Conservation (phyloP, 2,797 vertebrate species). For the Orientallactaga sibirica region DNA sequence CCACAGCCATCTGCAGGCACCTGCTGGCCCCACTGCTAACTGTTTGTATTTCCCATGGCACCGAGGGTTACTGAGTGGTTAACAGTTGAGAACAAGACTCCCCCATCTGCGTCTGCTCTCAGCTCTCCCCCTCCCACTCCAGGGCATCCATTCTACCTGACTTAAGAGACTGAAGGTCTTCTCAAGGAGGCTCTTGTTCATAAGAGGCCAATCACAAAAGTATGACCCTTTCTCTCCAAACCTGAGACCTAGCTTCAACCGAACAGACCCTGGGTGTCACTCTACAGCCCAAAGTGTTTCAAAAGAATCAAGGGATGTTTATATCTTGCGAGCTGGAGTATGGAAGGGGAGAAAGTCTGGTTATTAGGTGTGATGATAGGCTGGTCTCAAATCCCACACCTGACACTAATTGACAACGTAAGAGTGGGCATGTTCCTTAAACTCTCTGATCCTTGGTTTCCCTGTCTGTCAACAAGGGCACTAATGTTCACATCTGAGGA, state of each 20-base stretch:
- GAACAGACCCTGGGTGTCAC: neutral
- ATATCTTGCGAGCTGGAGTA: neutral
- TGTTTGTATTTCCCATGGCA: neutral
- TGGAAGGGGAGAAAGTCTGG: neutral
- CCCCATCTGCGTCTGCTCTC: neutral
- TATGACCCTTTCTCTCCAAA: neutral
- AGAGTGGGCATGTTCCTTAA: neutral
- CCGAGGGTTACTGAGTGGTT: constrained; percentile 16
- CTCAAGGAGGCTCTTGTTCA: neutral
- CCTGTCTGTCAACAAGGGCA: neutral
- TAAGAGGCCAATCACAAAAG: neutral
- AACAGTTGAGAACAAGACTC: neutral
- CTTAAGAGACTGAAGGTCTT: neutral
- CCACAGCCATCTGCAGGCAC: neutral
- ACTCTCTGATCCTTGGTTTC: neutral
- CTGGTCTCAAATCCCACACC: neutral
- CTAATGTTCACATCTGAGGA: neutral
- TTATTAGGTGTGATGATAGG: neutral
- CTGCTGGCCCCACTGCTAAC: neutral
- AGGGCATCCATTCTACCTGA: neutral
- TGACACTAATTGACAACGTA: neutral
- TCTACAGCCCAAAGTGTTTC: neutral
- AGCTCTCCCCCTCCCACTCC: neutral
- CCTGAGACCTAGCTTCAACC: neutral
- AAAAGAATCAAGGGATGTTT: neutral